Evolutionary conservation across 2,113 vertebrate genomes (phyloP).

Genomic region (Eulemur macaco): DNA sequence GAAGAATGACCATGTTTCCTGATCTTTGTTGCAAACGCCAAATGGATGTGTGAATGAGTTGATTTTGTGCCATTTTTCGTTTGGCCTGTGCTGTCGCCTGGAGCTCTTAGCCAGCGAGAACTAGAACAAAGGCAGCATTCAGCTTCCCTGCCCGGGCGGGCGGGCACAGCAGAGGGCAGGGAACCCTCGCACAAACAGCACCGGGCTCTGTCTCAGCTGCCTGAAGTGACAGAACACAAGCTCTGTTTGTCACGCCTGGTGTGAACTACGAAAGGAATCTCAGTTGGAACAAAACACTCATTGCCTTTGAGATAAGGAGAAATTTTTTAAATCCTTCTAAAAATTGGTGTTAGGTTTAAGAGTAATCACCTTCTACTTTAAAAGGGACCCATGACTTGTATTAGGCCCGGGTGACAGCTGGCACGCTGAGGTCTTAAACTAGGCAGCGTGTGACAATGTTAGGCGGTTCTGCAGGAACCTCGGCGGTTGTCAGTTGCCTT

Average conservation of each 20-base stretch:
- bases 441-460: rapidly evolving
- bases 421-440: rapidly evolving
- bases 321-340: background rate
- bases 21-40: background rate
- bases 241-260: background rate
- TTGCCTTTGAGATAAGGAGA: background rate
- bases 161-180: background rate
- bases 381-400: background rate
- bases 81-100: background rate
- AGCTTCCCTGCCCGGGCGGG: background rate
- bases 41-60: background rate
- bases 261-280: background rate
- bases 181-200: background rate
- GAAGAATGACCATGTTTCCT: background rate
- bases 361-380: background rate
- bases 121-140: background rate
- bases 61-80: background rate
- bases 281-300: background rate
- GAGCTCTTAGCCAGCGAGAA: background rate
- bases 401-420: background rate
- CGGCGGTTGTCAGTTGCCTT: slow-evolving; percentile 42
- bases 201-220: background rate
- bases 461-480: background rate
- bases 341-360: background rate
- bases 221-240: background rate